A percentile compares a stretch with the other conserved stretches of the same genome.
Conservation (phyloP, 2,888 invertebrate genomes). For the Achlya flavicornis region DNA sequence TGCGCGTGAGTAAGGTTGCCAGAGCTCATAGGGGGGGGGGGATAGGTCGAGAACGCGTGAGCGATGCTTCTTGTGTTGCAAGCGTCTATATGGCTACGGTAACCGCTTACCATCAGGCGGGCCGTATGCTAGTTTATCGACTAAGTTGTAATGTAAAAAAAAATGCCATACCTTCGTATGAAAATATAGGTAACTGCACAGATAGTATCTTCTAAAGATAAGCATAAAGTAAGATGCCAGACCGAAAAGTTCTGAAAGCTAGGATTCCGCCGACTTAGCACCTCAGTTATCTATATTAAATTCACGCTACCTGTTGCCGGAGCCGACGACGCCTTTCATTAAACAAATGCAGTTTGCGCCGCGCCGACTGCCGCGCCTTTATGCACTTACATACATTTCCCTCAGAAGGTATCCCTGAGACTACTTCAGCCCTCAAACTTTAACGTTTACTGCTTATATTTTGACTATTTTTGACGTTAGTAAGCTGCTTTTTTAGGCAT, state of each 20-base stretch:
- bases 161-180: too few species aligned
- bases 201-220: not conserved
- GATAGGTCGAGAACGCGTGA: too few species aligned
- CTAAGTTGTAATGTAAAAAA: too few species aligned
- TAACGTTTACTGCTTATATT: not conserved
- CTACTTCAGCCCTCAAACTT: conserved; percentile 28
- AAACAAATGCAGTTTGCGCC: conserved; percentile 27
- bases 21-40: too few species aligned
- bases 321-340: conserved; percentile 33
- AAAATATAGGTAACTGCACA: not conserved
- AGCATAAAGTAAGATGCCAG: not conserved
- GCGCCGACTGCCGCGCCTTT: conserved; percentile 21
- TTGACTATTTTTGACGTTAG: not conserved
- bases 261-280: conserved; percentile 18
- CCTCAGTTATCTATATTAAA: conserved; percentile 30
- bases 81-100: too few species aligned
- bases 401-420: conserved; percentile 18
- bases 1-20: too few species aligned
- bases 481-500: too few species aligned
- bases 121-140: too few species aligned
- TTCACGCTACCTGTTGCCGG: conserved; percentile 44
- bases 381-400: conserved; percentile 28
- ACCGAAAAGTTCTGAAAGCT: not conserved
- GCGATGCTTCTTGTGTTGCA: too few species aligned
- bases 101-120: too few species aligned